These are phyloP conservation scores for Trichogramma dendrolimi DNA, from an alignment of 2,888 invertebrate species.

Conservation along the genomic window DNA sequence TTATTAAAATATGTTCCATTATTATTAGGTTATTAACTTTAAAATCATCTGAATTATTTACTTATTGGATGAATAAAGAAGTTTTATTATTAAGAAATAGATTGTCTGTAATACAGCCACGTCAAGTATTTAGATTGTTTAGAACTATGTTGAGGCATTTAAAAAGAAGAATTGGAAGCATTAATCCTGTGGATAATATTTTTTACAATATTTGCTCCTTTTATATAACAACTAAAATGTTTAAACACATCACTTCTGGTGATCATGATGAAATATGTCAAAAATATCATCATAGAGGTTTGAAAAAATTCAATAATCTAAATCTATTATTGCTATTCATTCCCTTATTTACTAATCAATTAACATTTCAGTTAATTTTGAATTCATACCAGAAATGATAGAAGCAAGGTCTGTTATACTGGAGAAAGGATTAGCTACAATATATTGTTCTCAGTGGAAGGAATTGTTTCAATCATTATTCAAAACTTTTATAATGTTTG, in stretches of 20 bases:
- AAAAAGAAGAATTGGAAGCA: constrained; percentile 26
- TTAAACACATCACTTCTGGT: constrained; percentile 39
- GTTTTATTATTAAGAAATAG: constrained; percentile 40
- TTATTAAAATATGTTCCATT: constrained; percentile 9
- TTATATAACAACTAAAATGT: constrained; percentile 33
- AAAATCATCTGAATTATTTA: constrained; percentile 38
- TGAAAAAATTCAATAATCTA: constrained; percentile 11
- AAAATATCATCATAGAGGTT: constrained; percentile 39
- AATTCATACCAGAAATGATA: constrained; percentile 57
- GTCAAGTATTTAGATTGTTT: constrained; percentile 42
- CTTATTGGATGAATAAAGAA: constrained; percentile 42
- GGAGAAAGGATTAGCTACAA: constrained; percentile 53
- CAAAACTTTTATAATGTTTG: constrained; percentile 48
- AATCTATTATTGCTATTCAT: constrained; percentile 1
- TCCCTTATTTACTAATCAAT: constrained; percentile 9
- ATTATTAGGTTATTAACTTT: constrained; percentile 42
- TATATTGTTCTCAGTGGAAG: constrained; percentile 61
- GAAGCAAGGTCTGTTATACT: constrained; percentile 56
- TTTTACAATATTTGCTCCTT: constrained; percentile 34
- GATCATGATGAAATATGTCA: constrained; percentile 36
- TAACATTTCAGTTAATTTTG: constrained; percentile 56
- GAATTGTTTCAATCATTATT: constrained; percentile 54
- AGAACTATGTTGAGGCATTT: constrained; percentile 37
- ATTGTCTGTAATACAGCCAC: constrained; percentile 36
- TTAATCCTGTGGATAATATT: constrained; percentile 30